Base-by-base conservation (phyloP, 2,797 vertebrate genomes). In the Decapterus maruadsi region DNA sequence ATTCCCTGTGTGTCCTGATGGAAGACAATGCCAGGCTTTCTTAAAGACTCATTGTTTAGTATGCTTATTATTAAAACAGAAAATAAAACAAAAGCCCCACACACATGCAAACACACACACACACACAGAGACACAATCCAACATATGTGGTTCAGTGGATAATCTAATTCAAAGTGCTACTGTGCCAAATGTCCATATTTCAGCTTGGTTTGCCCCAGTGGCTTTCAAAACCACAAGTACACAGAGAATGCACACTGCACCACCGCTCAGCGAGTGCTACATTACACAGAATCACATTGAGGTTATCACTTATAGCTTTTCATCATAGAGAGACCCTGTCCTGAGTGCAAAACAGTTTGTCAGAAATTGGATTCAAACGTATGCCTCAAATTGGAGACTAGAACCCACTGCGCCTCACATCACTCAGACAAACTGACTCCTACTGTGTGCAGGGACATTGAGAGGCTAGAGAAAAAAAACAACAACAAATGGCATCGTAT, bases 11-110 rank as follows among this genome's bases (percentile, higher is more conserved):
- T 80, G 83, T 82, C 80, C 78, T 75, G 59, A 80, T 62, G 60
- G 80, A 85, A 92, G 89, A 92, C 73, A 85, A 81, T 89, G 86
- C 85, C 83, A 79, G 73, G 68, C 75, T 86, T 80, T 84, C 72
- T 80, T 83, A 80, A 85, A 87, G 75, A 50, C 70, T 83, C 86
- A 84, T 91, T 90, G 83, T 88, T 87, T 81, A 67, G 79, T 67
- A 62, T 26, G 29, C 34, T 29, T 43, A 10, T 29, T 43, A 10
- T 14, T 51, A 50, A 76, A 61, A 22, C 2, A 11, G 2, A 51
- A 51, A 51, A 56, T n/a, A 29, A n/a, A 20, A 3, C 8, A 26
- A 45, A 42, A 60, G 42, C 13, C 42, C 16, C 42, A 43, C 13
- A 43, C 42, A 43, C 42, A 65, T 48, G 53, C 31, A 66, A 22